Evolutionary conservation across 2,888 invertebrate species (phyloP).

Genomic region (Zelleria hepariella): DNA sequence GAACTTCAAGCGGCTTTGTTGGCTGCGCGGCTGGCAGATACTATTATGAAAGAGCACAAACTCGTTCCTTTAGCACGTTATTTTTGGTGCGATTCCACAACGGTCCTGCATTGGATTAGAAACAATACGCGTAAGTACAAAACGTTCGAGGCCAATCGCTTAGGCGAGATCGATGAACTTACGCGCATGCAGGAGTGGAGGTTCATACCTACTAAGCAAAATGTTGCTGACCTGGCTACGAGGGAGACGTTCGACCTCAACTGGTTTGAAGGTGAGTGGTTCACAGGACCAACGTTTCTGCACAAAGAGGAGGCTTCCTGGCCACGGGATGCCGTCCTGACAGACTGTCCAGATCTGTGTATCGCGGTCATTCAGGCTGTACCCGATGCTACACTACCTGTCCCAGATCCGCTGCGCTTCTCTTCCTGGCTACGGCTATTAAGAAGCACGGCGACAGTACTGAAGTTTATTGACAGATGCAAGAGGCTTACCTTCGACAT

Average conservation of each 20-base stretch:
- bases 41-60: background rate
- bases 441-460: background rate
- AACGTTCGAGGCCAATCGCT: slow-evolving; percentile 16
- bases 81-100: slow-evolving; percentile 23
- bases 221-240: slow-evolving; percentile 1
- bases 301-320: background rate
- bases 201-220: slow-evolving; percentile 11
- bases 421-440: background rate
- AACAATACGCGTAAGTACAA: slow-evolving; percentile 19
- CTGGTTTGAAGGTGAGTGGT: background rate
- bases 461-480: background rate
- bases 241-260: background rate
- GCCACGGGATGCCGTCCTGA: background rate
- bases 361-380: background rate
- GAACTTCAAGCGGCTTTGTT: background rate
- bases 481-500: background rate
- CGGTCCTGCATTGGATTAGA: slow-evolving; percentile 19
- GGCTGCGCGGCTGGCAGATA: background rate
- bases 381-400: background rate
- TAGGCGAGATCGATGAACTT: slow-evolving; percentile 6
- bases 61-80: background rate
- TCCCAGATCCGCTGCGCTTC: background rate
- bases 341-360: background rate
- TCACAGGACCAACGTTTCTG: background rate
- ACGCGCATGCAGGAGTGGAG: slow-evolving; percentile 9